phyloP scores from a whole-genome alignment of 2,797 vertebrate species.

The Triplophysa bombifrons region DNA sequence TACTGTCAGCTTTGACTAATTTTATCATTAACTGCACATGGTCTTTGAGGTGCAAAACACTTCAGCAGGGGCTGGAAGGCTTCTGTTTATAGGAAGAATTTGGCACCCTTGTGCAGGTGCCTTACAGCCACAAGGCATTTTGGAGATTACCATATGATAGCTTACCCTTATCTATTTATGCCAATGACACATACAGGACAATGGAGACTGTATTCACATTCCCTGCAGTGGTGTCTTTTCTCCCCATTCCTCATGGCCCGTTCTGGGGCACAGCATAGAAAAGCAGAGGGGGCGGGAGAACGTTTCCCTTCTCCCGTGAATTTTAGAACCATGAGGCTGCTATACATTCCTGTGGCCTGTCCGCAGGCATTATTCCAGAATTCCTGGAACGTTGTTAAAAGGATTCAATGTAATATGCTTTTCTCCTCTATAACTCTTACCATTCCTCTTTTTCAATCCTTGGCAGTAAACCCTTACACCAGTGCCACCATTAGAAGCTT shows the following conservation, averaged over 20 bases:
- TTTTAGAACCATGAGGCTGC: conserved; percentile 53
- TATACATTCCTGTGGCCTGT: conserved; percentile 64
- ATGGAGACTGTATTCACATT: conserved; percentile 16
- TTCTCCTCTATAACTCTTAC: conserved; percentile 29
- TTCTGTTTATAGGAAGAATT: not conserved
- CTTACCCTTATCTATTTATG: not conserved
- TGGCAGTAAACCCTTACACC: conserved; percentile 20
- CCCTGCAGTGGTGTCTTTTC: conserved; percentile 20
- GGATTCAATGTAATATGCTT: conserved; percentile 59
- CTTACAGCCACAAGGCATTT: not conserved
- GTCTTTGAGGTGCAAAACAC: not conserved
- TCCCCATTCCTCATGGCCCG: conserved; percentile 7
- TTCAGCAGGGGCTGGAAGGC: not conserved
- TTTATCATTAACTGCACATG: conserved; percentile 7
- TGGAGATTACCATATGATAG: not conserved
- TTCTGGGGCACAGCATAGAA: conserved; percentile 38
- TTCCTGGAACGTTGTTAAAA: conserved; percentile 62
- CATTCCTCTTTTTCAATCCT: conserved; percentile 18
- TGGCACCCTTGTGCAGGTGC: not conserved
- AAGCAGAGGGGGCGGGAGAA: conserved; percentile 30
- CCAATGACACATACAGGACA: conserved; percentile 13
- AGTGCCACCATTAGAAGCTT: conserved; percentile 16
- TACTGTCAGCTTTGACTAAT: conserved; percentile 21
- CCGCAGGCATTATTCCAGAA: conserved; percentile 62
- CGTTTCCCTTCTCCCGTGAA: conserved; percentile 38